These are phyloP conservation scores for Sisyra terminalis DNA, from an alignment of 2,888 invertebrate species.

Conservation along the genomic window DNA sequence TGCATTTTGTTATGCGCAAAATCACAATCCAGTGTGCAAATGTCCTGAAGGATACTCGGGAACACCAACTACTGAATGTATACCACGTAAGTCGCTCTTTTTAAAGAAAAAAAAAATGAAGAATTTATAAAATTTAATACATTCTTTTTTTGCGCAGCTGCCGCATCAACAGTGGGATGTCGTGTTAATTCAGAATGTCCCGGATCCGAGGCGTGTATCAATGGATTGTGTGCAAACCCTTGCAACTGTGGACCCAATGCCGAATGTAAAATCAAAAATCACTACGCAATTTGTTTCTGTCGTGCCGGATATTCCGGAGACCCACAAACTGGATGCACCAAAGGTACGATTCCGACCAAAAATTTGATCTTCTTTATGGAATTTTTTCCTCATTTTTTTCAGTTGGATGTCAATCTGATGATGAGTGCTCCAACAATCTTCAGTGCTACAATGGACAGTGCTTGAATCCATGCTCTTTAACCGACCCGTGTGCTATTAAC, in stretches of 20 bases:
- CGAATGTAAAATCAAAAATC: constrained; percentile 64
- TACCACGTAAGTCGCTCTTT: constrained; percentile 50
- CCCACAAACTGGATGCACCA: constrained; percentile 63
- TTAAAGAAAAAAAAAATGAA: neutral
- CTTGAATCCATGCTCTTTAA: constrained; percentile 61
- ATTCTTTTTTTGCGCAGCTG: constrained; percentile 29
- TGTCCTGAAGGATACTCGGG: constrained; percentile 69
- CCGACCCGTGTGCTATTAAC: constrained; percentile 67
- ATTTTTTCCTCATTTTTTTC: constrained; percentile 17
- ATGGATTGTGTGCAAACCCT: constrained; percentile 61
- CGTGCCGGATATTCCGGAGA: constrained; percentile 70
- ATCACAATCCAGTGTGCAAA: constrained; percentile 58
- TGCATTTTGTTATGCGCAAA: constrained; percentile 67
- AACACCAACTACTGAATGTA: constrained; percentile 51
- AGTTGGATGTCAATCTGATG: constrained; percentile 72
- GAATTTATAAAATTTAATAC: neutral
- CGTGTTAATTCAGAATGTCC: constrained; percentile 67
- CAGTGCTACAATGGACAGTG: constrained; percentile 73
- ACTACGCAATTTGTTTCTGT: constrained; percentile 76
- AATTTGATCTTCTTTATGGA: too few species aligned
- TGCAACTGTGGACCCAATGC: constrained; percentile 75
- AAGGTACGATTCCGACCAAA: constrained; percentile 32
- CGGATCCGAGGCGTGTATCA: constrained; percentile 67
- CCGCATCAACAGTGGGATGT: constrained; percentile 51
- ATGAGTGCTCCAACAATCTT: constrained; percentile 62